Conservation (phyloP, 2,888 invertebrate species). For the Anoplius nigerrimus region DNA sequence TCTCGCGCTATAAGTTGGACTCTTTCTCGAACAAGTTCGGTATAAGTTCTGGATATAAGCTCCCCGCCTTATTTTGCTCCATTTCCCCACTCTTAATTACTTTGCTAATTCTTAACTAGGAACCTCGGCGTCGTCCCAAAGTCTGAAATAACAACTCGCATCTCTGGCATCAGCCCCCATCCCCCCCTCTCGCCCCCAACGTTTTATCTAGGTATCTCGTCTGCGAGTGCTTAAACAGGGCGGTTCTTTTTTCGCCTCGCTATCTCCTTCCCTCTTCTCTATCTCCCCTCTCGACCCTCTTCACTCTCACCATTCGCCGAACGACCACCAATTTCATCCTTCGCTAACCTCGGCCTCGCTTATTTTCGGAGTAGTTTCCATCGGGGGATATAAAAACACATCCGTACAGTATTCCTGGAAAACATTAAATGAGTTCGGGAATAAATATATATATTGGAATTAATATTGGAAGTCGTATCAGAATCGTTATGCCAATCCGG, state of each 20-base stretch:
- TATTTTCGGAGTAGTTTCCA: constrained; percentile 30
- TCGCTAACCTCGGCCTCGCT: constrained; percentile 31
- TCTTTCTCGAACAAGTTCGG: constrained; percentile 56
- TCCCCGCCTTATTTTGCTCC: constrained; percentile 67
- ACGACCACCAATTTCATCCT: constrained; percentile 47
- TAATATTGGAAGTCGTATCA: too few species aligned
- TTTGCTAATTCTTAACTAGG: constrained; percentile 70
- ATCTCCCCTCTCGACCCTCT: constrained; percentile 10
- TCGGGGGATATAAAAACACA: constrained; percentile 10
- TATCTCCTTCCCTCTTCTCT: constrained; percentile 18
- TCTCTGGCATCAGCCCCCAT: constrained; percentile 33
- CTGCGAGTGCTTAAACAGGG: constrained; percentile 47
- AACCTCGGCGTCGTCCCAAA: constrained; percentile 60
- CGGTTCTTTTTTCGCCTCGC: constrained; percentile 43
- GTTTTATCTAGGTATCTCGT: constrained; percentile 41
- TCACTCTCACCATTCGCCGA: constrained; percentile 10
- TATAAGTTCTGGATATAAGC: constrained; percentile 68
- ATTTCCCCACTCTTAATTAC: constrained; percentile 72
- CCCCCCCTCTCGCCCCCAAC: too few species aligned
- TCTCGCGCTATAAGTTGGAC: constrained; percentile 50
- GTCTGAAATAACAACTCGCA: constrained; percentile 68
- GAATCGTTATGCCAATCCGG: too few species aligned
- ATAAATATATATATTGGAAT: too few species aligned
- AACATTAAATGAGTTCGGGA: too few species aligned
- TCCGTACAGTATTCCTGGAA: too few species aligned